Conservation (phyloP, 1,140 invertebrate genomes). For the Akabosia matsudoensis region DNA sequence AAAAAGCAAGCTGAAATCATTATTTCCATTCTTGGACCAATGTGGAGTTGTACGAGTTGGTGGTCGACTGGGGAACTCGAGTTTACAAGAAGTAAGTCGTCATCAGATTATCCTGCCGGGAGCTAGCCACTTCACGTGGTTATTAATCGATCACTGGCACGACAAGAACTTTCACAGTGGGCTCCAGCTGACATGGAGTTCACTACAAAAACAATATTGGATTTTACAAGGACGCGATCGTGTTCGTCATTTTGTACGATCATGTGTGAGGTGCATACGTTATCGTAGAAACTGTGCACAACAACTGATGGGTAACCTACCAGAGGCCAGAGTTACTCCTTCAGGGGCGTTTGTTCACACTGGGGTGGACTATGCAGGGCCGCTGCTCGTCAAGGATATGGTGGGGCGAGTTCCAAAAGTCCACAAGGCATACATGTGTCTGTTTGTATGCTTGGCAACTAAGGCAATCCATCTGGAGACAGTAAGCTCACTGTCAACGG, state of each 20-base stretch:
- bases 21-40: background rate
- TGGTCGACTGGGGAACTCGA: background rate
- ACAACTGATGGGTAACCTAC: slow-evolving; percentile 12
- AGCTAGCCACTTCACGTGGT: background rate
- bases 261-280: background rate
- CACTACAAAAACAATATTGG: slow-evolving; percentile 7
- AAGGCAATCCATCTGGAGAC: slow-evolving; percentile 47
- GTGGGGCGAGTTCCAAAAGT: background rate
- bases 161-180: background rate
- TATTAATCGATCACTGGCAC: background rate
- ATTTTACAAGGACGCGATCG: background rate
- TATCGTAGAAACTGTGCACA: background rate
- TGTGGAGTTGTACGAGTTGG: background rate
- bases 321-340: background rate
- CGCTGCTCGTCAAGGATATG: slow-evolving; percentile 45
- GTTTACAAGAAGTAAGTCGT: background rate
- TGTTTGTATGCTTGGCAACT: slow-evolving; percentile 46
- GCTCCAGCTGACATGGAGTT: background rate
- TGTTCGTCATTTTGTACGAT: background rate
- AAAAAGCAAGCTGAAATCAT: too few relatives aligned
- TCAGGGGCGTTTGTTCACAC: slow-evolving; percentile 28
- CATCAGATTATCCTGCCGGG: background rate
- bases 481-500: slow-evolving; percentile 37
- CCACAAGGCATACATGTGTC: slow-evolving; percentile 41
- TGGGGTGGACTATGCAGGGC: slow-evolving; percentile 50